Conservation (phyloP, 2,113 vertebrate species). For the Lasiurus borealis region DNA sequence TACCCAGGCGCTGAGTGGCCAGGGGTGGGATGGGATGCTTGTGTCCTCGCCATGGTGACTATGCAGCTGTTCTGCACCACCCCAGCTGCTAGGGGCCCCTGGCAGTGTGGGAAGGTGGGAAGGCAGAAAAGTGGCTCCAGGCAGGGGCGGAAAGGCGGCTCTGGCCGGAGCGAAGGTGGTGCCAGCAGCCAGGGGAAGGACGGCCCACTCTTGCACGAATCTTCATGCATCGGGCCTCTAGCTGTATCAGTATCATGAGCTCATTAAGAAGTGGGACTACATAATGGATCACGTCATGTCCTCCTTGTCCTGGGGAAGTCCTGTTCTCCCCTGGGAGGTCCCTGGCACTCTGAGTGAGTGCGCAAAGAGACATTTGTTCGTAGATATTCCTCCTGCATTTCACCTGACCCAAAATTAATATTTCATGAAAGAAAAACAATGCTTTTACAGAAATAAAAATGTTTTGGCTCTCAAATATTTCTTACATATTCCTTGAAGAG, state of each 20-base stretch:
- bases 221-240: too few species aligned
- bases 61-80: too few species aligned
- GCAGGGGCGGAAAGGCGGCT: too few species aligned
- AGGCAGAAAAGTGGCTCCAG: too few species aligned
- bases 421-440: conserved; percentile 73
- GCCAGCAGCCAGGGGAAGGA: too few species aligned
- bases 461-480: conserved; percentile 5
- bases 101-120: too few species aligned
- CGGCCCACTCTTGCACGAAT: too few species aligned
- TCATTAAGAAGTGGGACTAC: conserved; percentile 59
- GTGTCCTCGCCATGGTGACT: too few species aligned
- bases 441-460: conserved; percentile 19
- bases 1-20: too few species aligned
- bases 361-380: conserved; percentile 25
- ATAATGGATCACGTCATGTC: background rate
- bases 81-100: too few species aligned
- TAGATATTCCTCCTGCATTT: conserved; percentile 61
- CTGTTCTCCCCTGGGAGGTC: background rate
- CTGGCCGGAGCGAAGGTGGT: too few species aligned
- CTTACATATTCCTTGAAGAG: conserved; percentile 45
- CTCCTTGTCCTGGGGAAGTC: conserved; percentile 47
- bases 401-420: conserved; percentile 67
- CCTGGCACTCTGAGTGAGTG: background rate
- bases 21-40: too few species aligned
- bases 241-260: conserved; percentile 46